phyloP scores from a whole-genome alignment of 2,113 vertebrate genomes.

The Balaeniceps rex region DNA sequence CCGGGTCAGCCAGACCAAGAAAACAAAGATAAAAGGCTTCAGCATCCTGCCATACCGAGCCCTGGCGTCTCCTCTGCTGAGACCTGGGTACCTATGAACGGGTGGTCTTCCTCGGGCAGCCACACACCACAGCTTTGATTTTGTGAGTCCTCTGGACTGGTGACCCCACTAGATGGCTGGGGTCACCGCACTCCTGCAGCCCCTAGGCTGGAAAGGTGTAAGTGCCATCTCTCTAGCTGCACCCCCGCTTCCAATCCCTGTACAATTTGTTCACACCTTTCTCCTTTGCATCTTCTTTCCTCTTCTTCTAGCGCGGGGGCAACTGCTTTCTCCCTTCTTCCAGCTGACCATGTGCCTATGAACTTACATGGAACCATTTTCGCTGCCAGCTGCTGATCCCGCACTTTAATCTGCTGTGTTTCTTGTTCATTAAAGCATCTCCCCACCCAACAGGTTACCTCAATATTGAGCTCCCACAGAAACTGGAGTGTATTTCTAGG shows the following conservation, averaged over 20 bases:
- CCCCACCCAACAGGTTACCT: neutral
- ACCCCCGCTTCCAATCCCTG: neutral
- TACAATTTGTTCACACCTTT: neutral
- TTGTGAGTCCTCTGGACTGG: neutral
- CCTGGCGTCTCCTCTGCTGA: neutral
- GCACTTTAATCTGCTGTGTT: neutral
- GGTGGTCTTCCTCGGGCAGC: neutral
- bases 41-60: fast-evolving
- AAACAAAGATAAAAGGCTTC: neutral
- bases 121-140: neutral
- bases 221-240: neutral
- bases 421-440: neutral
- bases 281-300: neutral
- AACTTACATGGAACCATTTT: neutral
- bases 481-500: neutral
- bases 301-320: neutral
- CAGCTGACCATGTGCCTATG: neutral
- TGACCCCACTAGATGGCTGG: neutral
- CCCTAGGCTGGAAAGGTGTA: neutral
- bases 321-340: neutral
- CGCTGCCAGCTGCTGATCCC: neutral
- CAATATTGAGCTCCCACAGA: neutral
- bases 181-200: neutral
- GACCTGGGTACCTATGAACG: neutral
- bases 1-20: neutral